Percentiles rank a stretch among this genome's conserved stretches.
phyloP scores from a whole-genome alignment of 1,140 invertebrate species.

The Dendroctonus valens region DNA sequence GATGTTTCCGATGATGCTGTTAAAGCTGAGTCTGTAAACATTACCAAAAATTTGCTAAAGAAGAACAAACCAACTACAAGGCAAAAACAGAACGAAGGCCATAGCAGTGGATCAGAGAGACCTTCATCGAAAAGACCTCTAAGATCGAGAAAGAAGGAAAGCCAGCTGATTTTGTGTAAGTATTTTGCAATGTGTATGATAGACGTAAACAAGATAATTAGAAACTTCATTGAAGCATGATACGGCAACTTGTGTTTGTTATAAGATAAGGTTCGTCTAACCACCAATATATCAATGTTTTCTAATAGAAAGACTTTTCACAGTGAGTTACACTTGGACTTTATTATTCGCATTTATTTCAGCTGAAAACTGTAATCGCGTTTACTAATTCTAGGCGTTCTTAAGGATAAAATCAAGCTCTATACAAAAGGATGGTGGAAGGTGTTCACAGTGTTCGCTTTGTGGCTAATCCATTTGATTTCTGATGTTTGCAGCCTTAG shows the following conservation, averaged over 20 bases:
- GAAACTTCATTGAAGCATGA: too few species aligned
- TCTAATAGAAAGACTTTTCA: too few species aligned
- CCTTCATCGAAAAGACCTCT: constrained; percentile 45
- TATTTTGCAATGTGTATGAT: neutral
- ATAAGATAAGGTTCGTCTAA: neutral
- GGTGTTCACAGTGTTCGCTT: constrained; percentile 63
- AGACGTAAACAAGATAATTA: too few species aligned
- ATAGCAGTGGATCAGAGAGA: constrained; percentile 37
- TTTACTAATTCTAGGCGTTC: constrained; percentile 1
- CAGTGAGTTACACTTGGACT: too few species aligned
- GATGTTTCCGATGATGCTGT: constrained; percentile 33
- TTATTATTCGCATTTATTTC: too few species aligned
- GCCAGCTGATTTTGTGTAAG: constrained; percentile 44
- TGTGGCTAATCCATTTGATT: constrained; percentile 75
- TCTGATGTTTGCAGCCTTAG: constrained; percentile 77
- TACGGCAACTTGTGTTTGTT: too few species aligned
- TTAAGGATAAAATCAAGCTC: constrained; percentile 53
- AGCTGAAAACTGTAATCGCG: too few species aligned
- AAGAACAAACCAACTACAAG: constrained; percentile 40
- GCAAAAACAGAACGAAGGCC: constrained; percentile 39
- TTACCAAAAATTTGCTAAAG: constrained; percentile 42
- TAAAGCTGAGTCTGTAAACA: constrained; percentile 43
- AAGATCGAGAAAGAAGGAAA: constrained; percentile 43
- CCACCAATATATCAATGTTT: neutral
- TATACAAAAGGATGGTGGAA: constrained; percentile 67